Evolutionary conservation across 2,888 invertebrate species (phyloP), one percentile per base, ranked within the genome.

Genomic region (Heliconius ismenius): DNA sequence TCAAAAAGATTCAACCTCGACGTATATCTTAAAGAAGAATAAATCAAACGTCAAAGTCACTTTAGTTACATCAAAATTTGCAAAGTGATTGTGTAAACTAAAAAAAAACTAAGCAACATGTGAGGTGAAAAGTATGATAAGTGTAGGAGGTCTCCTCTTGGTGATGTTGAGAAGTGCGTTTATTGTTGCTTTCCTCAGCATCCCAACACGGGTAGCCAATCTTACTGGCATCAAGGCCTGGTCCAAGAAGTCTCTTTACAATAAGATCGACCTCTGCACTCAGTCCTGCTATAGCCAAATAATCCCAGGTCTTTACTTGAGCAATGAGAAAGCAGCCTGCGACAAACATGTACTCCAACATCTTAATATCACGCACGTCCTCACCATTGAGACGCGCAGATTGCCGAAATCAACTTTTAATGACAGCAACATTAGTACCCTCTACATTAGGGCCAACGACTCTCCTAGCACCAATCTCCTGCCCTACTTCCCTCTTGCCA

Each of bases 361-460:
- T 15, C 92, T 94, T 84, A 90, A 90, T 78, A 93, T 94, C 87
- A 91, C 91, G 83, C 93, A 94, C 86, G 89, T 94, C 24, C 93
- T 94, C 87, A 93, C 94, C n/a, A 86, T 94, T 85, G 93, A 93
- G 79, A 87, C 91, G 15, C 90, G 88, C 75, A 86, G 90, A 79
- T 82, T 93, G 64, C 94, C 94, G 75, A 92, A 90, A 81, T 85
- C 88, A 62, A 88, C 89, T 85, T 91, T 92, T 79, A 79, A 84
- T 72, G 84, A 89, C 86, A 84, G 86, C 83, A 88, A 91, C 81
- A 90, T 94, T 79, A 88, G 87, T 81, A 91, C 90, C 3, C 90
- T 94, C 84, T 93, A 89, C 87, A 93, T 94, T 87, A 91, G 92
- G 88, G 94, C 94, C 87, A 88, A 89, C 81, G 94, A 94, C 88